Percentiles rank a stretch among this genome's conserved stretches.
phyloP scores from a whole-genome alignment of 2,113 vertebrate genomes.

The Hemichromis elongatus region DNA sequence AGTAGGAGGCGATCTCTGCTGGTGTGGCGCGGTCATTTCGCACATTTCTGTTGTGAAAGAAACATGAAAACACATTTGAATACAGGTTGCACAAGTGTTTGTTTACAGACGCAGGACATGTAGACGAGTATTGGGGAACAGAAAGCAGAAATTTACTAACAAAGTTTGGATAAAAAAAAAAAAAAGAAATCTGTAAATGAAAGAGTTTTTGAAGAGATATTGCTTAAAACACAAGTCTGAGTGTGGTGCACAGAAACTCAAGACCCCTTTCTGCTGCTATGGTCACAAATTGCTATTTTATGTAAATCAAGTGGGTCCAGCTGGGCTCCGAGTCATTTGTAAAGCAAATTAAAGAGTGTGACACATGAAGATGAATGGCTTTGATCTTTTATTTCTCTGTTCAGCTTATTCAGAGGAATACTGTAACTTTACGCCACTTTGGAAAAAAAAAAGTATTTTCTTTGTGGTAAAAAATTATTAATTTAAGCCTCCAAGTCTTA shows the following conservation, averaged over 20 bases:
- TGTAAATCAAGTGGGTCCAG: neutral
- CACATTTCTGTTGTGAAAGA: constrained; percentile 58
- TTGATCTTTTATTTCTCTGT: neutral
- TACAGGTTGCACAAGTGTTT: neutral
- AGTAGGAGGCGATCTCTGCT: constrained; percentile 78
- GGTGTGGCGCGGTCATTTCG: constrained; percentile 77
- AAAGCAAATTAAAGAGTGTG: neutral
- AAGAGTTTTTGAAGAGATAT: neutral
- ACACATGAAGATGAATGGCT: neutral
- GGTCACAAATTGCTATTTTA: neutral
- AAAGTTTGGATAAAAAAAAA: neutral
- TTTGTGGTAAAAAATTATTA: neutral
- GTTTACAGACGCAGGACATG: neutral
- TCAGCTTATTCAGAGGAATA: neutral
- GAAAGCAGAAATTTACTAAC: neutral
- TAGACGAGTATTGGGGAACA: neutral
- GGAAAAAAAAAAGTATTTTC: neutral
- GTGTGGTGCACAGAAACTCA: neutral
- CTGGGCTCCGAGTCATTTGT: neutral
- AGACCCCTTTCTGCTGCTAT: neutral
- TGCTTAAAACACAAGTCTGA: neutral
- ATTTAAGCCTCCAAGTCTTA: neutral
- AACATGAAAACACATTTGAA: neutral
- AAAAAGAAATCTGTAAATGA: neutral
- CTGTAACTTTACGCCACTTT: neutral